These are phyloP conservation scores for Trissolcus japonicus DNA, from an alignment of 2,888 invertebrate genomes.

Conservation along the genomic window DNA sequence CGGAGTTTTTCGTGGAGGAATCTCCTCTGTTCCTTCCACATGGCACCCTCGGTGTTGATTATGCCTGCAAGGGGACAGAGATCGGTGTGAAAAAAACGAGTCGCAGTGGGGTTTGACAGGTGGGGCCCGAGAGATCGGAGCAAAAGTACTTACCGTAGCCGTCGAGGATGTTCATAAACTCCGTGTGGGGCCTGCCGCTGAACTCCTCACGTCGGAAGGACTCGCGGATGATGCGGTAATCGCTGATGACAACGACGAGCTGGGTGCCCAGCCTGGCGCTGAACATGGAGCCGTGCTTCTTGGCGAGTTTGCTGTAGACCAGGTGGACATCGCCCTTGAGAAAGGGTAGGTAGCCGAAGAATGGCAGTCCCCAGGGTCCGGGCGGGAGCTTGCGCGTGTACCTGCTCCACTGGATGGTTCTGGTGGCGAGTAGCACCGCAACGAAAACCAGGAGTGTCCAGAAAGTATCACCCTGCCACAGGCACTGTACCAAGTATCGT, in stretches of 20 bases:
- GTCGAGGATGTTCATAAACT: constrained; percentile 89
- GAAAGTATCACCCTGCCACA: constrained; percentile 63
- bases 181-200: constrained; percentile 90
- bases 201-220: constrained; percentile 91
- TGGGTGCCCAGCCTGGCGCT: constrained; percentile 89
- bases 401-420: constrained; percentile 71
- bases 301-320: constrained; percentile 85
- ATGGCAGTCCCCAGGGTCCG: constrained; percentile 91
- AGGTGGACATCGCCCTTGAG: constrained; percentile 86
- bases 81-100: not conserved
- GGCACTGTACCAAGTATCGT: constrained; percentile 65
- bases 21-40: constrained; percentile 93
- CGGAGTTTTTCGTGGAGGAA: constrained; percentile 91
- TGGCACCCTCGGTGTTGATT: constrained; percentile 90
- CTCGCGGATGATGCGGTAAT: constrained; percentile 90
- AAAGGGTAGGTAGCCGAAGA: constrained; percentile 89
- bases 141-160: constrained; percentile 84
- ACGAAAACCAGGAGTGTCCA: constrained; percentile 77
- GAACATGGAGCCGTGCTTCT: constrained; percentile 88
- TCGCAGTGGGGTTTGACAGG: not conserved
- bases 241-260: constrained; percentile 89
- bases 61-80: constrained; percentile 82
- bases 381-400: constrained; percentile 82
- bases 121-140: not conserved
- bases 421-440: constrained; percentile 75